Evolutionary conservation across 2,888 invertebrate species (phyloP), one percentile per base, ranked within the genome.

Genomic region (Phragmatobia fuliginosa): DNA sequence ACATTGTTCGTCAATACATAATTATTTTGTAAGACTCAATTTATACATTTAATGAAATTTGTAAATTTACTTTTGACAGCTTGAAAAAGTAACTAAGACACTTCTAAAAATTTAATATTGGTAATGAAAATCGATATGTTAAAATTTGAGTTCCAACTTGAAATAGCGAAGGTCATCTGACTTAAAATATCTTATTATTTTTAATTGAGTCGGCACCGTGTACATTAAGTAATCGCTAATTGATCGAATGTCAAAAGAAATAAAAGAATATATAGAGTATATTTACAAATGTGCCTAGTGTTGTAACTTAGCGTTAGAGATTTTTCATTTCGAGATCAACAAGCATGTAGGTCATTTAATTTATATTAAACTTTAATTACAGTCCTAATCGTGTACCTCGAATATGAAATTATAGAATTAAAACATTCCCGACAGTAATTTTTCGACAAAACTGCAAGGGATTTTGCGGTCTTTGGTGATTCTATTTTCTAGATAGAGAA

Each of bases 401-500:
- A 85, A 83, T 85, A 82, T 80, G 78, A 83, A 87, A 85, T 83
- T 88, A 84, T 79, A 76, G 83, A 85, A 83, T 87, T 87, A 86
- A 85, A 83, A 90, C 91, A 92, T 91, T 92, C 90, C 91, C 87
- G 83, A 84, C 82, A 83, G 77, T 83, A 71, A 81, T 74, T 83
- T 83, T 83, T 89, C 87, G 88, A 87, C 86, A 86, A 88, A 89
- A 86, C 87, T 90, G 89, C 87, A 82, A 76, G 73, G 80, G 68
- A 67, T 80, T 67, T 84, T 83, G 81, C 78, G 81, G 56, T 56
- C 65, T 65, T 56, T 65, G 65, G 56, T 65, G 28, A 38, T 28
- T 52, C 38, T 36, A 25, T 49, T 65, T 28, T 56, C 49, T 64
- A 56, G 33, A 56, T 25, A 10, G 31, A 36, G 2, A 11, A 62